Evolutionary conservation across 1,140 invertebrate genomes (phyloP), one percentile per base, ranked within the genome.

Genomic region (Bacillus rossius): DNA sequence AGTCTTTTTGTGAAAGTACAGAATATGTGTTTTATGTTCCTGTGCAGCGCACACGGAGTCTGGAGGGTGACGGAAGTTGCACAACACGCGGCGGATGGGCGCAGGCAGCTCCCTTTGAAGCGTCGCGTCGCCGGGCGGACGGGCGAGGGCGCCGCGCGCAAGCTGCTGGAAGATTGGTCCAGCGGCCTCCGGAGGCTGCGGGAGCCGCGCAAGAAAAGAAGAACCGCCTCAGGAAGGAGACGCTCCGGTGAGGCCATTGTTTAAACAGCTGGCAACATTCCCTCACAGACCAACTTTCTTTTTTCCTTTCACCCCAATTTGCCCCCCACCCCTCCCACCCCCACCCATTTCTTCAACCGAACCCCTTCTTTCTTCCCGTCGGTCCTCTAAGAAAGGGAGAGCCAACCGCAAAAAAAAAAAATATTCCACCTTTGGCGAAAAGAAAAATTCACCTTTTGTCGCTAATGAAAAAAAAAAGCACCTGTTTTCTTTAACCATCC

Each of bases 391-490:
- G 20, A 49, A 49, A 49, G 29, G 29, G n/a, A n/a, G n/a, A 34
- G 10, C 29, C 29, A 34, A 4, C 29, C 29, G 29, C 29, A 34
- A 34, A 34, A 34, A 25, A 34, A 34, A 34, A 34, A 25, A 49
- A 49, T 25, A 49, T 25, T 49, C 26, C 22, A 22, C 22, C 47
- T 49, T 49, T 49, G 22, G 26, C 47, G 22, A 49, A 49, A 49
- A 49, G 20, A 49, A 49, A 49, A 49, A 49, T 49, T 16, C 47
- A 49, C 47, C 47, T 49, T 34, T 49, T 49, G 47, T 49, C 47
- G 47, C 26, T 49, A 49, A 49, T 49, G 47, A 49, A 49, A 49
- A 49, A 26, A 49, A 49, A 49, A 49, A 49, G 47, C 26, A 49
- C 47, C 47, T 49, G 47, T 49, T 49, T 49, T 49, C 26, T 26